A percentile compares a stretch with the other conserved stretches of the same genome.
Conservation (phyloP, 2,888 invertebrate genomes). For the Morinoia aosen region DNA sequence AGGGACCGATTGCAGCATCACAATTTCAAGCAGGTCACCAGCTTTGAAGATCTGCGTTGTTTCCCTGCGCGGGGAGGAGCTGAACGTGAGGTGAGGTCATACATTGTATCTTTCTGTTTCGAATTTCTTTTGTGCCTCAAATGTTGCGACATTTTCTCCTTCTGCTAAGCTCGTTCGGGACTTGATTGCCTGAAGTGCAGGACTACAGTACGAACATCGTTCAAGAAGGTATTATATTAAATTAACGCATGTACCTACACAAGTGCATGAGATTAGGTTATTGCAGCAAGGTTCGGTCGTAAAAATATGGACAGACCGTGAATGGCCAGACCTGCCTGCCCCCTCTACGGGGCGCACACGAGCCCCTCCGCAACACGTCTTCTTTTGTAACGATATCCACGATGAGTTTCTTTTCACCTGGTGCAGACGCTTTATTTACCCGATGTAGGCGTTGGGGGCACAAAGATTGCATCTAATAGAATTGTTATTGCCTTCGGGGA, state of each 20-base stretch:
- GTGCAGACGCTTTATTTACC: not conserved
- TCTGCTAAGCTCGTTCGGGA: not conserved
- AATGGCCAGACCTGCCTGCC: not conserved
- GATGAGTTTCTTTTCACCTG: not conserved
- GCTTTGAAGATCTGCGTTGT: not conserved
- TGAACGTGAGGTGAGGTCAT: not conserved
- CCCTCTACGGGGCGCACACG: not conserved
- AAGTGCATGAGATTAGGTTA: not conserved
- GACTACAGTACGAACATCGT: not conserved
- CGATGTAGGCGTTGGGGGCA: not conserved
- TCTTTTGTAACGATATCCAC: not conserved
- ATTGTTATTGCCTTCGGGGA: conserved; percentile 3
- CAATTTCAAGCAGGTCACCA: not conserved
- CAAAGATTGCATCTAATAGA: not conserved
- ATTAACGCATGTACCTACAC: not conserved
- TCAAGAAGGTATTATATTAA: too few relatives aligned
- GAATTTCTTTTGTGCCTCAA: not conserved
- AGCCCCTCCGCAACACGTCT: not conserved
- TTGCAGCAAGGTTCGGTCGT: not conserved
- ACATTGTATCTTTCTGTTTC: not conserved
- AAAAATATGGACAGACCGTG: not conserved
- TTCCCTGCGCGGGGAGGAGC: not conserved
- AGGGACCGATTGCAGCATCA: not conserved
- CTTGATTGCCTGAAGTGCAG: not conserved
- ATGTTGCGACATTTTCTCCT: not conserved